Base-by-base conservation (phyloP, 2,888 invertebrate species). In the Hetaerina titia region DNA sequence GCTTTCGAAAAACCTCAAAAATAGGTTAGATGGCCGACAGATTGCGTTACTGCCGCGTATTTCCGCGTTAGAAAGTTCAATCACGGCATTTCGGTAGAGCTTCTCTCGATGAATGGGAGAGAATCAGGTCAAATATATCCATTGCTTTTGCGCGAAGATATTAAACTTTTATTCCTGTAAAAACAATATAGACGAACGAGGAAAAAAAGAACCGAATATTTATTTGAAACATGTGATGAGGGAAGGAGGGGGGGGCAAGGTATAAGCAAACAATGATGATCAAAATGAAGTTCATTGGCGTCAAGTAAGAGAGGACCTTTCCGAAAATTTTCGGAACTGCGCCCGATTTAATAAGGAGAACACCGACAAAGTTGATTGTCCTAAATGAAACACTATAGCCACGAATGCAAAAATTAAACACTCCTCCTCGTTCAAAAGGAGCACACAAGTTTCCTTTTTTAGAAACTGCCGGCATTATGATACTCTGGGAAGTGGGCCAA, bases 1-100 rank as follows among this genome's bases (percentile, higher is more conserved):
- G 81, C 81, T 81, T 81, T 81, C 81, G 81, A 81, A 81, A 81
- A 81, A 81, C 45, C 81, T 81, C 81, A 81, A 81, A 81, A 81
- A 81, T 81, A 81, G 81, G 81, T 81, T 81, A 81, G 81, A 81
- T 81, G 81, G 81, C 31, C 25, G 81, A 81, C 81, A 81, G 81
- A 81, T 81, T 81, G 81, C 81, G 81, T 31, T 81, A 81, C 81
- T 31, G 81, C 81, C 31, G 81, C 81, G 81, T 81, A 81, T 81
- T 81, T 81, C 81, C 81, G 81, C 81, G 81, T 81, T 81, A 81
- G 81, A 81, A 81, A 81, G 81, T 81, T 81, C 81, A 81, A 81
- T 81, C 81, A 81, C 31, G 81, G 81, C 81, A 81, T 81, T 81
- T 81, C 81, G 81, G 31, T 31, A 31, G 81, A 31, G 81, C 25